phyloP scores from a whole-genome alignment of 2,113 vertebrate genomes.

The Trogon surrucura region DNA sequence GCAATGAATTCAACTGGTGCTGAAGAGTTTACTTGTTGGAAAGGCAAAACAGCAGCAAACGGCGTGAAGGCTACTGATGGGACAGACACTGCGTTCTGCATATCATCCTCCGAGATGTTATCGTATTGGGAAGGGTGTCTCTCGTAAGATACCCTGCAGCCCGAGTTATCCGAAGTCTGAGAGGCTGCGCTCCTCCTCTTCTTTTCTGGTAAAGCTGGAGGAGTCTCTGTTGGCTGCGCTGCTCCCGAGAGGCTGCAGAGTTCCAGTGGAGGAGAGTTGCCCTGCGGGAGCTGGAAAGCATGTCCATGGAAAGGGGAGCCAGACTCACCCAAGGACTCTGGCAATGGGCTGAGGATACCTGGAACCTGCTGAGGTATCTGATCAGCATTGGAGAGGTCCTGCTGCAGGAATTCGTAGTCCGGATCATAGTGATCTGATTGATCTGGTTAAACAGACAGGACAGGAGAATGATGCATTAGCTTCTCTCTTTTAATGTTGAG shows the following conservation, averaged over 20 bases:
- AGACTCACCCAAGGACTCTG: constrained; percentile 89
- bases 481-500: not conserved
- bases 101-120: constrained; percentile 92
- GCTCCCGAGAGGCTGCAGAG: constrained; percentile 10
- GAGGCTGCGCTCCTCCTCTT: constrained; percentile 88
- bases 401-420: constrained; percentile 97
- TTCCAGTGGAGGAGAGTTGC: constrained; percentile 69
- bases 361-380: constrained; percentile 81
- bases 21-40: constrained; percentile 83
- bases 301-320: constrained; percentile 84
- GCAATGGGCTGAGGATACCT: constrained; percentile 88
- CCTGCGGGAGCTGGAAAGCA: constrained; percentile 76
- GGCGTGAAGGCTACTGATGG: constrained; percentile 77
- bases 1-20: constrained; percentile 75
- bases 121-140: constrained; percentile 93
- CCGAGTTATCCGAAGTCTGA: constrained; percentile 70
- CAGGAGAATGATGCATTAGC: not conserved
- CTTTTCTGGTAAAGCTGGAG: constrained; percentile 94
- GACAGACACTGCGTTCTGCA: constrained; percentile 57
- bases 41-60: constrained; percentile 85
- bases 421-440: constrained; percentile 98
- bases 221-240: constrained; percentile 72
- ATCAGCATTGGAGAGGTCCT: constrained; percentile 91
- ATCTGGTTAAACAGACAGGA: constrained; percentile 76
- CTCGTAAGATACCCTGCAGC: constrained; percentile 84